These are phyloP conservation scores for Sarcophaga subvicina DNA, from an alignment of 2,888 invertebrate species.

Conservation along the genomic window DNA sequence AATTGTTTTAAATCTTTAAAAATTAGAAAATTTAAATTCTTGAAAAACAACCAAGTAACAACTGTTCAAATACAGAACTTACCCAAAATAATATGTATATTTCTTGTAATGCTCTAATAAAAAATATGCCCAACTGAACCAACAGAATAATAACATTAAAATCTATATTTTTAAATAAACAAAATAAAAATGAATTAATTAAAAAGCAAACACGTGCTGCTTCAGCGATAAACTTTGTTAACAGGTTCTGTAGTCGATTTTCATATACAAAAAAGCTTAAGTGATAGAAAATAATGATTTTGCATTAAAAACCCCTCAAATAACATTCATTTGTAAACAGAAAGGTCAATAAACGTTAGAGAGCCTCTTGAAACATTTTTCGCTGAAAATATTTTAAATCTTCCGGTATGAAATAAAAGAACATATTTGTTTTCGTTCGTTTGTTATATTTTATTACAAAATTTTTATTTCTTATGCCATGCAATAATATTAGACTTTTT, in stretches of 20 bases:
- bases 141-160: neutral
- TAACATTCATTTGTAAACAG: neutral
- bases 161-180: neutral
- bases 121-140: neutral
- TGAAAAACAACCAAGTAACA: neutral
- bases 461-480: too few species aligned
- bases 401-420: neutral
- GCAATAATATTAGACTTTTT: too few species aligned
- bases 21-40: neutral
- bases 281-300: constrained; percentile 13
- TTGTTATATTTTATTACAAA: neutral
- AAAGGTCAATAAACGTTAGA: constrained; percentile 37
- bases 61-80: constrained; percentile 12
- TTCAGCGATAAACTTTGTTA: constrained; percentile 2
- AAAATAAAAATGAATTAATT: neutral
- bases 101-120: constrained; percentile 7
- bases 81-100: neutral
- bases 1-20: too few species aligned
- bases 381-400: neutral
- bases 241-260: constrained; percentile 7
- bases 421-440: neutral
- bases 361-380: neutral
- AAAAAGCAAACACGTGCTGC: neutral
- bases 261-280: neutral
- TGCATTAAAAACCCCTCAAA: neutral